A percentile compares a stretch with the other conserved stretches of the same genome.
Conservation (phyloP, 2,113 vertebrate genomes). For the Dolichotis patagonum region DNA sequence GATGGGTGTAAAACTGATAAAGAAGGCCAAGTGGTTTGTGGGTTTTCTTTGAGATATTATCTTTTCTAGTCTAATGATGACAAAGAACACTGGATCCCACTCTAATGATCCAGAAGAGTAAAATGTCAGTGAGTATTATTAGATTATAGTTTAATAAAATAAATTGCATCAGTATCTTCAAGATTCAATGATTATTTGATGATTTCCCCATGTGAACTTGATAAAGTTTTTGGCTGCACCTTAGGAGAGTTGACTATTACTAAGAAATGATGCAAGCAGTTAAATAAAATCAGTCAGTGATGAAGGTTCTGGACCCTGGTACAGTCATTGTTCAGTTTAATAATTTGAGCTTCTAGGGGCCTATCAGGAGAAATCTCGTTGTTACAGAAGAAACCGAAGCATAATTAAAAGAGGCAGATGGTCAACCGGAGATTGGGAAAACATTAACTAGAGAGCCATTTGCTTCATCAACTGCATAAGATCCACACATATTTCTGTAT, state of each 20-base stretch:
- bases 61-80: slow-evolving; percentile 2
- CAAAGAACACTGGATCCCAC: neutral
- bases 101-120: slow-evolving; percentile 46
- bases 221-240: slow-evolving; percentile 34
- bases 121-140: slow-evolving; percentile 48
- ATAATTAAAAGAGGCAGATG: slow-evolving; percentile 52
- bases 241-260: slow-evolving; percentile 32
- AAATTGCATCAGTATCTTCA: slow-evolving; percentile 51
- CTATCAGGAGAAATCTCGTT: neutral
- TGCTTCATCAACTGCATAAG: slow-evolving; percentile 38
- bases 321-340: neutral
- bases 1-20: neutral
- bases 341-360: slow-evolving; percentile 30
- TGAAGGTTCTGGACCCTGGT: slow-evolving; percentile 2
- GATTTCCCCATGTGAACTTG: slow-evolving; percentile 35
- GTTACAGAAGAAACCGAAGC: slow-evolving; percentile 48
- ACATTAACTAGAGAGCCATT: slow-evolving; percentile 22
- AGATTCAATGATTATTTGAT: slow-evolving; percentile 42
- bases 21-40: neutral
- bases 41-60: slow-evolving; percentile 26
- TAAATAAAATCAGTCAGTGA: slow-evolving; percentile 35
- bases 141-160: slow-evolving; percentile 50
- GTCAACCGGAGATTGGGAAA: slow-evolving; percentile 58
- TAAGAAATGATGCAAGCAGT: slow-evolving; percentile 27
- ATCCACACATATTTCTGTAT: neutral